Base-by-base conservation (phyloP, 2,797 vertebrate genomes). In the Petrocephalus schoutedeni region DNA sequence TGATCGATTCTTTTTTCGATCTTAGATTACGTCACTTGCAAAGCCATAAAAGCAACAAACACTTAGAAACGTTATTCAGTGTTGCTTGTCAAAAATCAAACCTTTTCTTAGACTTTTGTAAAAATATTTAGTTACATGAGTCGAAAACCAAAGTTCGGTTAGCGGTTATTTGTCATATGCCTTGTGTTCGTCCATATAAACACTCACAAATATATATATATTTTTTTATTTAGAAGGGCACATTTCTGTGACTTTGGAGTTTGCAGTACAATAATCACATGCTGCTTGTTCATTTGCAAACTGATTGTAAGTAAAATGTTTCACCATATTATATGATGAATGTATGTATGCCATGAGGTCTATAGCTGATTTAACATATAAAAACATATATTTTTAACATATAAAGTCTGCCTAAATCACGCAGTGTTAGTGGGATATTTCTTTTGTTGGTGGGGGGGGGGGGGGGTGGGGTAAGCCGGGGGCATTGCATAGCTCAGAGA, bases 171-270 rank as follows among this genome's bases (percentile, higher is more conserved):
- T 71, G 10, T 67, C 4, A 71, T 36, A 12, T 36, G 5, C 28
- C 64, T 71, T 71, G 64, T 16, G 12, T 36, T 54, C 10, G 28
- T 57, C 3, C 56, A 23, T 86, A 54, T 59, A n/a, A 74, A 14
- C 28, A 28, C 54, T 86, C 49, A 71, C 61, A 57, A 71, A 61
- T 71, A 64, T 56, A 51, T 45, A 12, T 14, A 6, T n/a, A 1
- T 41, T 74, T 82, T 41, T 53, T 87, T 85, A 53, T 19, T 36
- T 32, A 10, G 87, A 85, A 87, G 64, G 71, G 53, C 23, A 86
- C 4, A 8, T 86, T 71, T 54, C 71, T 85, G 7, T 83, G 51
- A 49, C 41, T 23, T 45, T n/a, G 10, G 71, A 58, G 64, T 23
- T 12, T n/a, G 14, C 53, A 88, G 36, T 8, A 53, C 45, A 56